phyloP scores from a whole-genome alignment of 2,888 invertebrate genomes.

The Rotaria magnacalcarata region DNA sequence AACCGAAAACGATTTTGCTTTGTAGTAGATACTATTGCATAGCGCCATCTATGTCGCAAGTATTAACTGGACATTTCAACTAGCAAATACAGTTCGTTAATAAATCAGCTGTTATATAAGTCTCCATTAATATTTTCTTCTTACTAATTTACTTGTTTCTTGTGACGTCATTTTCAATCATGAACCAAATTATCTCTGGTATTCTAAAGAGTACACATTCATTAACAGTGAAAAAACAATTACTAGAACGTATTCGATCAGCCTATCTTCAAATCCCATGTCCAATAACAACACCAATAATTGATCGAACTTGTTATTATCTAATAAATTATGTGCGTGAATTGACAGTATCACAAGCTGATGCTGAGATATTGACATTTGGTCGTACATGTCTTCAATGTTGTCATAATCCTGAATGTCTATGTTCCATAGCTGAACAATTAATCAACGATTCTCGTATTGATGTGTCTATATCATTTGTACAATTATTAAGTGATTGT shows the following conservation, averaged over 20 bases:
- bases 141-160: neutral
- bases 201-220: neutral
- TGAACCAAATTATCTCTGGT: neutral
- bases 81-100: neutral
- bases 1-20: neutral
- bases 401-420: slow-evolving; percentile 11
- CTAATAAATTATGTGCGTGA: slow-evolving; percentile 13
- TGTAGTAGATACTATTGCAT: neutral
- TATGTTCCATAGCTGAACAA: slow-evolving; percentile 13
- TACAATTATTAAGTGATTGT: slow-evolving; percentile 18
- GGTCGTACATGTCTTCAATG: neutral
- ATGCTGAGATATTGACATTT: neutral
- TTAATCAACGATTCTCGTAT: neutral
- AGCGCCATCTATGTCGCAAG: neutral
- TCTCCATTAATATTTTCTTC: neutral
- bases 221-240: neutral
- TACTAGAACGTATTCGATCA: neutral
- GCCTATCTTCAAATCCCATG: neutral
- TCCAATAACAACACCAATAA: neutral
- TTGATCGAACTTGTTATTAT: neutral
- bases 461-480: neutral
- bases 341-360: neutral
- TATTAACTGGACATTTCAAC: neutral
- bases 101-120: slow-evolving; percentile 8
- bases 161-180: neutral